Evolutionary conservation across 2,888 invertebrate genomes (phyloP).

Genomic region (Autographa gamma): DNA sequence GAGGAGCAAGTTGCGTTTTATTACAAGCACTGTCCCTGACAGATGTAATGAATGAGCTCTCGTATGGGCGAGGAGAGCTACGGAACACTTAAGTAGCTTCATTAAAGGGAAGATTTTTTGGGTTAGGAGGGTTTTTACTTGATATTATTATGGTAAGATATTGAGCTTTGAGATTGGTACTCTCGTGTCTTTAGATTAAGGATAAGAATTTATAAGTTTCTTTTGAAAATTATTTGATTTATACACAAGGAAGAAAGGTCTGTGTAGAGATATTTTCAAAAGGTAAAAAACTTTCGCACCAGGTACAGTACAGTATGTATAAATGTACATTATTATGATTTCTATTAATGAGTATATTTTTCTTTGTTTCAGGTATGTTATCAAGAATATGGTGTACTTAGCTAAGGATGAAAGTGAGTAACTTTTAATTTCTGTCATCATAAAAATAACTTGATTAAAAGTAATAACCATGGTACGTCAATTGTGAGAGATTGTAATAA

Average conservation of each 20-base stretch:
- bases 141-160: background rate
- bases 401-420: no score
- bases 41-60: constrained; percentile 58
- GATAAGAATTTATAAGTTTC: no score
- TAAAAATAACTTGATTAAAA: constrained; percentile 28
- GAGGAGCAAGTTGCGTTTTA: constrained; percentile 66
- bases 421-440: background rate
- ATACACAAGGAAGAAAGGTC: no score
- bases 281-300: no score
- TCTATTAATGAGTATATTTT: background rate
- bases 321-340: background rate
- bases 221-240: no score
- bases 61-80: constrained; percentile 7
- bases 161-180: background rate
- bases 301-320: no score
- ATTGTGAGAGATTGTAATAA: background rate
- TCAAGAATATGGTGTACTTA: no score
- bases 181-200: background rate
- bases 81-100: background rate
- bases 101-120: background rate
- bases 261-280: no score
- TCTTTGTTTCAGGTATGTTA: constrained; percentile 41
- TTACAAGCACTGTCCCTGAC: constrained; percentile 53
- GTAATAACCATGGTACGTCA: background rate
- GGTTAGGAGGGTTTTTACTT: background rate